Evolutionary conservation across 2,797 vertebrate species (phyloP), one percentile per base, ranked within the genome.

Genomic region (Okamejei kenojei): DNA sequence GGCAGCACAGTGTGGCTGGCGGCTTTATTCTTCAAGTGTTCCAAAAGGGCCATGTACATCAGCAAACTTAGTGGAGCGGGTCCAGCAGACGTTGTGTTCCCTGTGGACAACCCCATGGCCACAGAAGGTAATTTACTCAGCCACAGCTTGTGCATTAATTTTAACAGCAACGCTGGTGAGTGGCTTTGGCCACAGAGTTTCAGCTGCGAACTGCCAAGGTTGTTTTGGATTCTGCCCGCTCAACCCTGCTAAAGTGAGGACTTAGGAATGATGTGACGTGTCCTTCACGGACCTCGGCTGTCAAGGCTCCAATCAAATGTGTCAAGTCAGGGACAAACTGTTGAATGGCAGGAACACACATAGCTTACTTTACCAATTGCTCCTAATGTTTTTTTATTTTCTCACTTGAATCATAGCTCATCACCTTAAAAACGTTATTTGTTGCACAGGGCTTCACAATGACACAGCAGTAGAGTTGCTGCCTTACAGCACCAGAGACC

Each of bases 131-230:
- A 29, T 65, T 86, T 86, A 29, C 26, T 65, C 17, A 65, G 82
- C 26, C 82, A n/a, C 29, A 65, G 82, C 58, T 86, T 65, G 58
- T 1, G 82, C 82, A 86, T 58, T 86, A 86, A 86, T n/a, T 86
- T 86, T 86, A 86, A 86, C 82, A 86, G 82, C 82, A 86, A 86
- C 65, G 82, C 29, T 86, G 82, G 26, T n/a, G n/a, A 63, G 82
- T 63, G 61, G 82, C 82, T 86, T 65, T 58, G 32, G 58, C 32
- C 58, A 86, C 82, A 86, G 13, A 86, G 63, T 63, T 61, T 65
- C 58, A 86, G 82, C 82, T 86, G 58, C n/a, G 82, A 58, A 63
- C 29, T 2, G 29, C 58, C 82, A 65, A 86, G 82, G 82, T 86
- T 63, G 82, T n/a, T 86, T 63, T 32, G 26, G 17, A 65, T 29